Conservation (phyloP, 2,888 invertebrate species). For the Oscheius sp. region DNA sequence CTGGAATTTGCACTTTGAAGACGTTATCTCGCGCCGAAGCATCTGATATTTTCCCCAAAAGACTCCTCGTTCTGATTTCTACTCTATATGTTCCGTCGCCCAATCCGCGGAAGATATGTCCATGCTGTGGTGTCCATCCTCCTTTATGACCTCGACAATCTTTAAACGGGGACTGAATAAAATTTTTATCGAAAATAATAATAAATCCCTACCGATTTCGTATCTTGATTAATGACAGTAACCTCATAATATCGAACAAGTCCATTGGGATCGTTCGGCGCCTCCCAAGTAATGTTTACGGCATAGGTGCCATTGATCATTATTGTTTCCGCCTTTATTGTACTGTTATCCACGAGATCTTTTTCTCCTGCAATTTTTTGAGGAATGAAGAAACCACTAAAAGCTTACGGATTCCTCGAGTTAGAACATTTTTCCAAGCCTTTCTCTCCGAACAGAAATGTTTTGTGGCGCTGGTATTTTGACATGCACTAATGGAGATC, state of each 20-base stretch:
- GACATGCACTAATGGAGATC: conserved; percentile 61
- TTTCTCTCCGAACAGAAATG: conserved; percentile 33
- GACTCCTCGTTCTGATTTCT: conserved; percentile 51
- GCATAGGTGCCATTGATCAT: conserved; percentile 27
- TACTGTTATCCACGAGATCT: conserved; percentile 35
- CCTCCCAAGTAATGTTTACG: conserved; percentile 77
- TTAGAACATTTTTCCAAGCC: conserved; percentile 47
- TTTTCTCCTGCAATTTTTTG: conserved; percentile 32
- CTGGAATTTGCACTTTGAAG: conserved; percentile 43
- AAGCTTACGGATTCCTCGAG: conserved; percentile 7
- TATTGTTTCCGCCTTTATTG: conserved; percentile 34
- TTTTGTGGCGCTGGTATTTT: conserved; percentile 41
- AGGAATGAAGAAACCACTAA: too few species aligned
- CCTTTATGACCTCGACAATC: conserved; percentile 39
- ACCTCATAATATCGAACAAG: conserved; percentile 81
- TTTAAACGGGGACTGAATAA: conserved; percentile 29
- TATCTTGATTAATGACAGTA: conserved; percentile 38
- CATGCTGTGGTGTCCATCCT: conserved; percentile 35
- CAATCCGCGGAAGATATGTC: conserved; percentile 53
- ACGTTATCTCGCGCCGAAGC: conserved; percentile 31
- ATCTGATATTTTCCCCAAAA: conserved; percentile 32
- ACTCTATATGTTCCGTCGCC: conserved; percentile 59
- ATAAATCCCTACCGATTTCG: conserved; percentile 34
- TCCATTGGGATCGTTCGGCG: conserved; percentile 86
- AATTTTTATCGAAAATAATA: too few species aligned